Evolutionary conservation across 2,797 vertebrate species (phyloP), one percentile per base, ranked within the genome.

Genomic region (Sebastes taczanowskii): DNA sequence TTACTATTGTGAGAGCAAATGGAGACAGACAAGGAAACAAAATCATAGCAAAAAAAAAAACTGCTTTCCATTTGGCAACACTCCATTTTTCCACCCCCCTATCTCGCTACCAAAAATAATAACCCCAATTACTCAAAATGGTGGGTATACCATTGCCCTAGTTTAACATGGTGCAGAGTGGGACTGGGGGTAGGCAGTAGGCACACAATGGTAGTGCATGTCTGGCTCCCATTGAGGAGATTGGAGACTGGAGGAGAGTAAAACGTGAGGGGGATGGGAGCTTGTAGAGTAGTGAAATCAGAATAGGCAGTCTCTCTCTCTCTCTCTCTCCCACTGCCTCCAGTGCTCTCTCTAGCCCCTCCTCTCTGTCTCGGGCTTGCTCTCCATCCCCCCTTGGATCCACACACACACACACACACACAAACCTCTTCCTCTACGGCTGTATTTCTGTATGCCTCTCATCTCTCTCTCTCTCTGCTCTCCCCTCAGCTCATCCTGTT

Each of bases 201-300:
- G 87, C 91, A 81, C 88, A 94, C 92, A 95, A 94, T 93, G 86
- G 86, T 91, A 86, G 90, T 77, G 85, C 77, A 92, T 90, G 91
- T 92, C 91, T 95, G 89, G 89, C 92, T 94, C 86, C 92, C 91
- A 93, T 92, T 95, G 92, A 93, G 86, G 92, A 93, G 89, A 90
- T 85, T 86, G 90, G 81, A 92, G 83, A 86, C 83, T 83, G 82
- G 82, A 86, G 85, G 88, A 89, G 93, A 86, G 90, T 86, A 87
- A 93, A 93, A 88, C 82, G 90, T 86, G 93, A 93, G 93, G 92
- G 94, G 93, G 92, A 90, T 93, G 92, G 90, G 92, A 88, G 92
- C 82, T 81, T 60, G 92, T 92, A 88, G 88, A 86, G 91, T 91
- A 92, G 88, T 92, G 93, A 87, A 92, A 94, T 94, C 89, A 87